A percentile compares a stretch with the other conserved stretches of the same genome.
These are phyloP conservation scores for Caenorhabditis uteleia DNA, from an alignment of 2,888 invertebrate genomes.

Conservation along the genomic window DNA sequence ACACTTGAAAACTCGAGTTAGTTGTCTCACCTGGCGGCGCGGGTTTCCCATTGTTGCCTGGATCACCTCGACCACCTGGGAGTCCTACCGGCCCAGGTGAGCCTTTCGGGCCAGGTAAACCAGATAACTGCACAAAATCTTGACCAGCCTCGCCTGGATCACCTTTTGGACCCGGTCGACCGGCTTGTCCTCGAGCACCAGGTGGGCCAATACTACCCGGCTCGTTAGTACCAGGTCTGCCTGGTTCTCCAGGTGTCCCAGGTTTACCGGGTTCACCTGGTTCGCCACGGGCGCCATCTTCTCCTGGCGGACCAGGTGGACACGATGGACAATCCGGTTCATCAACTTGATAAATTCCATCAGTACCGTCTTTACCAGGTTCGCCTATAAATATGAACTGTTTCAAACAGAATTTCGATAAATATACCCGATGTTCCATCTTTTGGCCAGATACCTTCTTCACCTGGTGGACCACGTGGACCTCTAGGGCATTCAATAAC, in stretches of 20 bases:
- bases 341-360: slow-evolving; percentile 47
- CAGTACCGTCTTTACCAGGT: slow-evolving; percentile 43
- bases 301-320: slow-evolving; percentile 44
- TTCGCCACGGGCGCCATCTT: slow-evolving; percentile 42
- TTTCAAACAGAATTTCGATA: background rate
- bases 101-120: slow-evolving; percentile 41
- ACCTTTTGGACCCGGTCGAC: slow-evolving; percentile 35
- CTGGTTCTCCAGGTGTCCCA: slow-evolving; percentile 41
- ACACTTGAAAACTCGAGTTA: too few species aligned
- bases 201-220: slow-evolving; percentile 38
- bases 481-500: slow-evolving; percentile 48
- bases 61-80: slow-evolving; percentile 45
- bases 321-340: slow-evolving; percentile 47
- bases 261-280: slow-evolving; percentile 38
- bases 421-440: slow-evolving; percentile 39
- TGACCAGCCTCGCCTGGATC: slow-evolving; percentile 48
- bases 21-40: slow-evolving; percentile 38
- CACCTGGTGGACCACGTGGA: slow-evolving; percentile 46
- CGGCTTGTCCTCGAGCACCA: slow-evolving; percentile 42
- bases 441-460: slow-evolving; percentile 39
- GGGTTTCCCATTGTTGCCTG: slow-evolving; percentile 47
- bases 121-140: slow-evolving; percentile 44
- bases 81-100: slow-evolving; percentile 38
- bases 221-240: slow-evolving; percentile 44
- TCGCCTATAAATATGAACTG: slow-evolving; percentile 18